These are phyloP conservation scores for Caranx melampygus DNA, from an alignment of 2,113 vertebrate species.

Conservation along the genomic window DNA sequence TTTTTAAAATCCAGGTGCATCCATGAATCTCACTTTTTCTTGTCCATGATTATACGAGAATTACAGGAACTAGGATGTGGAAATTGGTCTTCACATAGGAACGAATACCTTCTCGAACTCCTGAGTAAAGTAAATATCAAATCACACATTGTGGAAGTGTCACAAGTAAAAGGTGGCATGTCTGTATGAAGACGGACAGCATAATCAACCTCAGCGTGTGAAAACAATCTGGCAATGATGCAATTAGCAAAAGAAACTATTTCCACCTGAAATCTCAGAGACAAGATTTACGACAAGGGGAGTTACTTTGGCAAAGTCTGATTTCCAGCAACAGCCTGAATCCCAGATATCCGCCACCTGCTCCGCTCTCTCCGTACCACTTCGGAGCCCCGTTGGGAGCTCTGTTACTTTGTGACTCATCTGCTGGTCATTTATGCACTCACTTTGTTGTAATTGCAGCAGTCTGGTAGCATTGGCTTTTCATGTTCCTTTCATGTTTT, in stretches of 20 bases:
- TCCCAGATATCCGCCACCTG: conserved; percentile 68
- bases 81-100: no score
- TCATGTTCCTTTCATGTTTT: conserved; percentile 78
- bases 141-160: not conserved
- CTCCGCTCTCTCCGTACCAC: conserved; percentile 26
- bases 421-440: conserved; percentile 74
- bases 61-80: no score
- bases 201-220: not conserved
- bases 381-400: conserved; percentile 30
- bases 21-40: no score
- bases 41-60: no score
- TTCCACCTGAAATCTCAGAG: conserved; percentile 5
- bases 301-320: not conserved
- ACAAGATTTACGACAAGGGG: not conserved
- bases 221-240: not conserved
- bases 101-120: no score
- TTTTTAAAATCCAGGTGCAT: no score
- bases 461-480: conserved; percentile 74
- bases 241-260: not conserved
- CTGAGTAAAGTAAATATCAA: not conserved
- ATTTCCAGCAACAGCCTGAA: conserved; percentile 43
- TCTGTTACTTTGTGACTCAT: conserved; percentile 75
- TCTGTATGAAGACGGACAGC: not conserved
- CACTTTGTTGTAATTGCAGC: conserved; percentile 74
- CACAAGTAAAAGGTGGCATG: no score